Base-by-base conservation (phyloP, 2,888 invertebrate species). In the Dyspetes luteomarginatus region DNA sequence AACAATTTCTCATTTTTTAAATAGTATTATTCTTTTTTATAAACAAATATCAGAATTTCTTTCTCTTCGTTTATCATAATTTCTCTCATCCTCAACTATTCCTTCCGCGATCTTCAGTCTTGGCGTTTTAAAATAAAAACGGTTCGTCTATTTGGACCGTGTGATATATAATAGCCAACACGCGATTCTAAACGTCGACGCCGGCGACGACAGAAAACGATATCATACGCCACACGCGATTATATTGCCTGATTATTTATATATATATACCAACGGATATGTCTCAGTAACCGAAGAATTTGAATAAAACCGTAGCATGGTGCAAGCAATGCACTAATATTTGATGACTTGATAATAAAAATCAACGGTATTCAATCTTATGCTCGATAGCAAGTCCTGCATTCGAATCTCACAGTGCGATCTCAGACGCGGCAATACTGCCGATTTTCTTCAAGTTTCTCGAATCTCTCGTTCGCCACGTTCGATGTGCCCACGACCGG, bases 321-420 rank as follows among this genome's bases (percentile, higher is more conserved):
- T 28, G 73, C 62, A 41, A 58, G 22, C 22, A 24, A 52, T 62
- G 67, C 78, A 60, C 45, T 36, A 41, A 50, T n/a, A 69, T 24
- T n/a, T 67, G 72, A 28, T 7, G 41, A 60, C 22, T 30, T 17
- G 9, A 68, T n/a, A 7, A 15, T 56, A 48, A 45, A 62, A 43
- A 45, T 36, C 48, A 41, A 15, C 48, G 4, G 30, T 7, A 17
- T 7, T 15, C n/a, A n/a, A 15, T 5, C 19, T 17, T 19, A 43
- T 41, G 22, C 19, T 5, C n/a, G 22, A n/a, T 36, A 22, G 2
- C 3, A 12, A 5, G 41, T 30, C 28, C 28, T 28, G 19, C 2
- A 0, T 4, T 26, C 26, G 36, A 60, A 52, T 30, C 30, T n/a
- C 24, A 24, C 41, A 19, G 56, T 19, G n/a, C n/a, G n/a, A n/a